Evolutionary conservation across 2,113 vertebrate genomes (phyloP).

Genomic region (Plecotus auritus): DNA sequence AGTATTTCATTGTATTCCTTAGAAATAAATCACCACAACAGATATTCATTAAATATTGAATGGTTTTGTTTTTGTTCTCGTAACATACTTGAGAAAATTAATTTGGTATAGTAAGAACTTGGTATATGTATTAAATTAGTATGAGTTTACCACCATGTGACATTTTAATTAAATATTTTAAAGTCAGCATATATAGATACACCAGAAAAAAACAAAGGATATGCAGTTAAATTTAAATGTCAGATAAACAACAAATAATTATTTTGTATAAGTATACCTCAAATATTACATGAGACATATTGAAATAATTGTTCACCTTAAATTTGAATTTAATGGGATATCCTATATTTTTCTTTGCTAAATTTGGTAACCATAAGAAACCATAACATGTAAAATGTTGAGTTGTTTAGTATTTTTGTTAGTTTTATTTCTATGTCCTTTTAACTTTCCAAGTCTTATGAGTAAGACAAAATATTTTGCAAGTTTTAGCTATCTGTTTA

Average conservation of each 20-base stretch:
- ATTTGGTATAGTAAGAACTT: constrained; percentile 55
- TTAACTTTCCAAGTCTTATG: constrained; percentile 5
- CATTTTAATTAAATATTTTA: constrained; percentile 62
- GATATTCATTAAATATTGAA: constrained; percentile 43
- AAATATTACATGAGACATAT: background rate
- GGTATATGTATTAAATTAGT: constrained; percentile 53
- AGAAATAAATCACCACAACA: constrained; percentile 47
- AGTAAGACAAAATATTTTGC: constrained; percentile 26
- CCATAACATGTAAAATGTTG: constrained; percentile 11
- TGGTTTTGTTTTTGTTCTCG: constrained; percentile 48
- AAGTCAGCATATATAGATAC: background rate
- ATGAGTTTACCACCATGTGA: constrained; percentile 63
- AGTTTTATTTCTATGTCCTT: constrained; percentile 50
- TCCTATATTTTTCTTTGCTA: constrained; percentile 3
- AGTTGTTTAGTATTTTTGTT: constrained; percentile 35
- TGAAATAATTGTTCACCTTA: constrained; percentile 12
- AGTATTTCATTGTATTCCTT: constrained; percentile 17
- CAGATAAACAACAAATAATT: background rate
- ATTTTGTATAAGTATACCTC: background rate
- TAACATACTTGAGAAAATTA: constrained; percentile 52
- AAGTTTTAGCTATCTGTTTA: constrained; percentile 25
- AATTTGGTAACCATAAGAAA: background rate
- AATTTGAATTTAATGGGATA: background rate
- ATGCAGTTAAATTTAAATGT: constrained; percentile 13
- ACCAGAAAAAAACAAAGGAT: background rate